Evolutionary conservation across 2,113 vertebrate genomes (phyloP).

Genomic region (Passerina amoena): DNA sequence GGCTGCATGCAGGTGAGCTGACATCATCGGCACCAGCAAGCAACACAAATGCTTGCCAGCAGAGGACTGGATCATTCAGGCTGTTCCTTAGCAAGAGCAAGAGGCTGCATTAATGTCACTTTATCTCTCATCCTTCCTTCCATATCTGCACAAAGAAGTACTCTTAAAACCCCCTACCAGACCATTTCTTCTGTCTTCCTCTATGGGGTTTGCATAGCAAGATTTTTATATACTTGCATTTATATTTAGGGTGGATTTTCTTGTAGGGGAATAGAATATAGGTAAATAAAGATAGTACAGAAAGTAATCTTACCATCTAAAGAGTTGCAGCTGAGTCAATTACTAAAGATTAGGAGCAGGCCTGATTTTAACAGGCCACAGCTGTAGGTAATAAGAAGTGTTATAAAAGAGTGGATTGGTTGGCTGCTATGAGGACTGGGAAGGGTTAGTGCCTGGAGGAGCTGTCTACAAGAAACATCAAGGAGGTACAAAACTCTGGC

Average conservation of each 20-base stretch:
- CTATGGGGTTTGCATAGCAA: not conserved
- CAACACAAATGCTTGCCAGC: not conserved
- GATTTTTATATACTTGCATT: not conserved
- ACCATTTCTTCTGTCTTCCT: not conserved
- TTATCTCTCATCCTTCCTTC: not conserved
- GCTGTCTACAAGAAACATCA: too few relatives aligned
- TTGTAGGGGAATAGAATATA: too few relatives aligned
- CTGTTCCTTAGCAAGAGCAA: not conserved
- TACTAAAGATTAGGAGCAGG: too few relatives aligned
- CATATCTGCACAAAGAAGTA: not conserved
- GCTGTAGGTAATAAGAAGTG: too few relatives aligned
- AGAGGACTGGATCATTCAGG: not conserved
- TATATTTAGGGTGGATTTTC: not conserved
- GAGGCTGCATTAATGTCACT: not conserved
- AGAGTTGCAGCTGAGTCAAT: too few relatives aligned
- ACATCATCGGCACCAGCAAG: not conserved
- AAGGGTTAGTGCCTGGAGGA: too few relatives aligned
- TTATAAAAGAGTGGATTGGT: too few relatives aligned
- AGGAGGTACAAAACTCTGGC: too few relatives aligned
- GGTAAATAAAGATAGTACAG: too few relatives aligned
- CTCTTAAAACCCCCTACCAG: not conserved
- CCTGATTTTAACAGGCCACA: too few relatives aligned
- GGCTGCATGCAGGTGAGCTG: not conserved
- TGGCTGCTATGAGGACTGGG: too few relatives aligned
- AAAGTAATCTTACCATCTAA: too few relatives aligned